These are phyloP conservation scores for Argentina silus DNA, from an alignment of 2,797 vertebrate genomes.

Conservation along the genomic window DNA sequence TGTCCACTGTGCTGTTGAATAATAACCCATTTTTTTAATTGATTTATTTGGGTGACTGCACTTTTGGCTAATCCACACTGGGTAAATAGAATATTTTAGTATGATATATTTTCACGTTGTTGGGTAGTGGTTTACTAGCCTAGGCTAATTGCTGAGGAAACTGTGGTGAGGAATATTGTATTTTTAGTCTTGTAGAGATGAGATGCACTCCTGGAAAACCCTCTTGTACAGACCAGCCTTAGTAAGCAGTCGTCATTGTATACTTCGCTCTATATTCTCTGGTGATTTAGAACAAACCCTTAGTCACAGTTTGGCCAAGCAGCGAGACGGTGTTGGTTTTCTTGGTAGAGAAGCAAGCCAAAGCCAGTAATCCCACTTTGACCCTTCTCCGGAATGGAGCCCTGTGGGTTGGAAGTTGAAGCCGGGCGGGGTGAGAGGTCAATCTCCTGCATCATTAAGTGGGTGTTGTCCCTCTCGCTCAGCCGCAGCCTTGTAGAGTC, in stretches of 20 bases:
- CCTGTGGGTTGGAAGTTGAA: conserved; percentile 8
- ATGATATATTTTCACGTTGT: not conserved
- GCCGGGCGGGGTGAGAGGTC: not conserved
- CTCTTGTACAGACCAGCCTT: conserved; percentile 23
- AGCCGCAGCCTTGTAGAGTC: conserved; percentile 6
- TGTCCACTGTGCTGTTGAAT: not conserved
- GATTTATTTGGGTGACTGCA: too few species aligned
- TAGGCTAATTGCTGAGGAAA: not conserved
- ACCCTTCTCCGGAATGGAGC: conserved; percentile 1
- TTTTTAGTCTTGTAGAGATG: too few species aligned
- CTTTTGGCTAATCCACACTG: too few species aligned
- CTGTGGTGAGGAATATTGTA: too few species aligned
- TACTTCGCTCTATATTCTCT: not conserved
- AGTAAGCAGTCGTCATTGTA: not conserved
- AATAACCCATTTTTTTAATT: not conserved
- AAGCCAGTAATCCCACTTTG: conserved; percentile 5
- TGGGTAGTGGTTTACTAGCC: not conserved
- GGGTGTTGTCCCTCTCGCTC: not conserved
- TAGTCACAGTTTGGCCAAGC: not conserved
- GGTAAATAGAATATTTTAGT: not conserved
- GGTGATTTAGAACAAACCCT: not conserved
- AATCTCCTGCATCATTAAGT: conserved; percentile 13
- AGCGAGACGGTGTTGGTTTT: not conserved
- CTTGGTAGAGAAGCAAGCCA: not conserved
- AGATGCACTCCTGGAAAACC: not conserved